These are phyloP conservation scores for Cygnus atratus DNA, from an alignment of 2,113 vertebrate genomes.

Conservation along the genomic window DNA sequence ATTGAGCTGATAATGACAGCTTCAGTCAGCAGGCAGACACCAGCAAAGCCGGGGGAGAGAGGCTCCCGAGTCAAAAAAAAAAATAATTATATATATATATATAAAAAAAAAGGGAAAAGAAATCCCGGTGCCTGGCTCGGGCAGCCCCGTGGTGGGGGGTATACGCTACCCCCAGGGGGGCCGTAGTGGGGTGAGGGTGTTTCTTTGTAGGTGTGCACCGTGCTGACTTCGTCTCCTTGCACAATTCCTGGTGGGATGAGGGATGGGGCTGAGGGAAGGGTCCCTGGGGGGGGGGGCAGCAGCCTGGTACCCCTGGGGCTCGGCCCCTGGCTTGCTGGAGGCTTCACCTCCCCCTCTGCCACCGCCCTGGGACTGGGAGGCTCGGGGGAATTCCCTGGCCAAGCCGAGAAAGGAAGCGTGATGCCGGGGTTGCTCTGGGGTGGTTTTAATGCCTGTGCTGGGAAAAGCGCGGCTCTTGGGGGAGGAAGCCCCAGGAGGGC, in stretches of 20 bases:
- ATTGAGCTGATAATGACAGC: conserved; percentile 89
- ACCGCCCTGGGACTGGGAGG: background rate
- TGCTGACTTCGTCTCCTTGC: too few species aligned
- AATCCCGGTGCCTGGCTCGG: background rate
- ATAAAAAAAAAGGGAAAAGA: background rate
- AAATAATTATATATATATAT: background rate
- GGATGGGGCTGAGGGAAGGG: background rate
- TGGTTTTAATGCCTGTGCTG: background rate
- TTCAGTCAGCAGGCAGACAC: conserved; percentile 81
- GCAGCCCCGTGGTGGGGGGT: background rate
- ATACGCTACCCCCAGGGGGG: too few species aligned
- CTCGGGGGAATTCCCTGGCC: background rate
- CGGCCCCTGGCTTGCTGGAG: background rate
- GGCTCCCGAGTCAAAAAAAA: conserved; percentile 12
- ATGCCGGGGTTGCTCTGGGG: background rate
- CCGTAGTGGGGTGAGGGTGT: background rate
- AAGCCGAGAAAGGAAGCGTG: background rate
- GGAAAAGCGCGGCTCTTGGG: rapidly evolving
- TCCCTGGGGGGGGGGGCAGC: rapidly evolving
- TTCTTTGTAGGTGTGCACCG: background rate
- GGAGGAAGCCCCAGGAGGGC: background rate
- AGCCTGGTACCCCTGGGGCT: background rate
- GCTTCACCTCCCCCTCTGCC: background rate
- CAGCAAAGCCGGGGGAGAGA: conserved; percentile 19
- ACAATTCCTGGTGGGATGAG: background rate